These are phyloP conservation scores for Nephrotoma flavescens DNA, from an alignment of 2,888 invertebrate genomes.

Conservation along the genomic window DNA sequence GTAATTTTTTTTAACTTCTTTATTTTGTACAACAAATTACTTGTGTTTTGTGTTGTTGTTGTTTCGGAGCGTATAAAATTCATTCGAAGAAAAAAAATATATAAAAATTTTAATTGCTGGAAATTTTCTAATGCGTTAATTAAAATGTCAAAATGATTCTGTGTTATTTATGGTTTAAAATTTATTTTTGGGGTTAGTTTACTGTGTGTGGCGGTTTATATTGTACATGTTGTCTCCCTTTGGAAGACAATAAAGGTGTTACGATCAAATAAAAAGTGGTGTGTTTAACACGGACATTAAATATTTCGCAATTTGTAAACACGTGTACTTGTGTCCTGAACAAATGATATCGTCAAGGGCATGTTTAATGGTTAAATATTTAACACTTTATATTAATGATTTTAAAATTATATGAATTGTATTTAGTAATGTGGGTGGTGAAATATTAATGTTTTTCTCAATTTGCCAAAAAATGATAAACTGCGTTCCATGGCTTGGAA, in stretches of 20 bases:
- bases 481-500: too few relatives aligned
- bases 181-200: neutral
- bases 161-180: neutral
- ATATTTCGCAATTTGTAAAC: neutral
- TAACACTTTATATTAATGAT: neutral
- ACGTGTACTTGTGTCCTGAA: neutral
- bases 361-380: neutral
- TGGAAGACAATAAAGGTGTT: neutral
- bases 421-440: neutral
- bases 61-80: neutral
- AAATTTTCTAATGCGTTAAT: neutral
- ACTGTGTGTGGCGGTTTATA: neutral
- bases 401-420: neutral
- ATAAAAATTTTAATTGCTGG: neutral
- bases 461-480: too few relatives aligned
- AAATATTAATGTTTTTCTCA: too few relatives aligned
- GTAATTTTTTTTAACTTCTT: neutral
- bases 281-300: neutral
- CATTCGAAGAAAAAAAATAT: neutral
- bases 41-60: neutral
- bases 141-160: neutral
- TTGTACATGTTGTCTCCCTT: neutral
- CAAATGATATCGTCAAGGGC: neutral
- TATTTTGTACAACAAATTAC: neutral
- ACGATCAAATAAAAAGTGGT: neutral